Evolutionary conservation across 2,797 vertebrate species (phyloP).

Genomic region (Poecile montanus): DNA sequence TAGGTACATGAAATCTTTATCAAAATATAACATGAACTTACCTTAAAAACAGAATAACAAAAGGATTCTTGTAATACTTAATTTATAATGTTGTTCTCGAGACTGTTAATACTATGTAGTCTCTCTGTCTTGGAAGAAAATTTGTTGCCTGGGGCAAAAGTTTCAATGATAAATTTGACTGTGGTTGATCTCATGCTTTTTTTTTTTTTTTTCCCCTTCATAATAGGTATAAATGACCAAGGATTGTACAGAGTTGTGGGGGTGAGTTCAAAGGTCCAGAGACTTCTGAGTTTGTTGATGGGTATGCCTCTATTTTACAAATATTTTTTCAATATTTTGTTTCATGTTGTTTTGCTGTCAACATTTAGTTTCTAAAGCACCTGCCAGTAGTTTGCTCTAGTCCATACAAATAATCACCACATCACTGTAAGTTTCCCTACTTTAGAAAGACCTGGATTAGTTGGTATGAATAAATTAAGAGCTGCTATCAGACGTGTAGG

Average conservation of each 20-base stretch:
- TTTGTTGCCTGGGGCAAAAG: background rate
- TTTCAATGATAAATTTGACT: background rate
- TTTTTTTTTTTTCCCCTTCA: background rate
- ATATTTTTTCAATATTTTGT: slow-evolving; percentile 47
- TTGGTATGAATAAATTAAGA: background rate
- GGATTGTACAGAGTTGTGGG: slow-evolving; percentile 98
- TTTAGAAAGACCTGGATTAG: background rate
- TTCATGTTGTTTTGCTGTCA: slow-evolving; percentile 10
- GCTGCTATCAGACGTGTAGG: background rate
- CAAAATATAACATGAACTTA: background rate
- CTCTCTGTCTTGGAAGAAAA: slow-evolving; percentile 1
- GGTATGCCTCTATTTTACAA: slow-evolving; percentile 87
- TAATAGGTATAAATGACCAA: slow-evolving; percentile 95
- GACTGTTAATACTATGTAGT: background rate
- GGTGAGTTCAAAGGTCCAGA: slow-evolving; percentile 98
- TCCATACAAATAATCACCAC: background rate
- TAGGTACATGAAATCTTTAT: background rate
- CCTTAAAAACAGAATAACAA: background rate
- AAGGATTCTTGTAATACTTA: background rate
- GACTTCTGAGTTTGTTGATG: slow-evolving; percentile 94
- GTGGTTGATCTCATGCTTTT: slow-evolving; percentile 5
- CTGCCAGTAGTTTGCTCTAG: background rate
- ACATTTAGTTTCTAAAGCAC: background rate
- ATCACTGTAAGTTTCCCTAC: background rate
- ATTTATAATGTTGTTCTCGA: background rate